A percentile compares a stretch with the other conserved stretches of the same genome.
These are phyloP conservation scores for Halcyon leucocephala DNA, from an alignment of 2,797 vertebrate species.

Conservation along the genomic window DNA sequence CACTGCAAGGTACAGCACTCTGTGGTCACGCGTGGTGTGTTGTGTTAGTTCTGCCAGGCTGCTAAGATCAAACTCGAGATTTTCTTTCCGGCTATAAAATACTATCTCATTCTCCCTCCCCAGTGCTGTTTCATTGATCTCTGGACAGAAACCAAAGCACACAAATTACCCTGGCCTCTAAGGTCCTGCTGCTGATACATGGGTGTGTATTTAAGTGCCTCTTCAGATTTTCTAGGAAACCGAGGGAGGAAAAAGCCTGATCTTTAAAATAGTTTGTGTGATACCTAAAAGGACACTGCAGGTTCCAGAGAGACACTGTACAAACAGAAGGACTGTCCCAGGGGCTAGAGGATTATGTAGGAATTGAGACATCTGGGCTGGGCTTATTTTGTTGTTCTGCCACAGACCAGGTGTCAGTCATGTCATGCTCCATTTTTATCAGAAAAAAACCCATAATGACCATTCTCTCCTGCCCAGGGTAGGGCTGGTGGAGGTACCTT, in stretches of 20 bases:
- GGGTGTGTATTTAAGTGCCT: not conserved
- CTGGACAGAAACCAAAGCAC: constrained; percentile 5
- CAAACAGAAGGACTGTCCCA: not conserved
- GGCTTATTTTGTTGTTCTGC: not conserved
- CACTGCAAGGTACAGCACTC: not conserved
- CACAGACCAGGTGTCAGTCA: not conserved
- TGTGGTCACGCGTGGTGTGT: rapidly evolving
- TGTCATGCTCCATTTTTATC: not conserved
- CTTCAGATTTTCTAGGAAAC: not conserved
- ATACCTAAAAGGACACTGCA: not conserved
- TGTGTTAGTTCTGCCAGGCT: not conserved
- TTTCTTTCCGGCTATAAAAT: not conserved
- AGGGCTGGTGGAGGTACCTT: rapidly evolving
- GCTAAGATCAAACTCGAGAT: not conserved
- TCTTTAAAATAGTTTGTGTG: not conserved
- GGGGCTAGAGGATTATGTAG: not conserved
- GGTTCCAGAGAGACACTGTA: not conserved
- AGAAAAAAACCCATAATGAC: rapidly evolving
- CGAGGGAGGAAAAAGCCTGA: not conserved
- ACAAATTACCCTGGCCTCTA: not conserved
- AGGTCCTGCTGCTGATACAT: not conserved
- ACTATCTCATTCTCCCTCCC: not conserved
- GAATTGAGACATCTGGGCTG: not conserved
- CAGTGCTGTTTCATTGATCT: not conserved
- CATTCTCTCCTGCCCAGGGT: not conserved